phyloP scores from a whole-genome alignment of 2,888 invertebrate species.

The Priocnemis perturbator region DNA sequence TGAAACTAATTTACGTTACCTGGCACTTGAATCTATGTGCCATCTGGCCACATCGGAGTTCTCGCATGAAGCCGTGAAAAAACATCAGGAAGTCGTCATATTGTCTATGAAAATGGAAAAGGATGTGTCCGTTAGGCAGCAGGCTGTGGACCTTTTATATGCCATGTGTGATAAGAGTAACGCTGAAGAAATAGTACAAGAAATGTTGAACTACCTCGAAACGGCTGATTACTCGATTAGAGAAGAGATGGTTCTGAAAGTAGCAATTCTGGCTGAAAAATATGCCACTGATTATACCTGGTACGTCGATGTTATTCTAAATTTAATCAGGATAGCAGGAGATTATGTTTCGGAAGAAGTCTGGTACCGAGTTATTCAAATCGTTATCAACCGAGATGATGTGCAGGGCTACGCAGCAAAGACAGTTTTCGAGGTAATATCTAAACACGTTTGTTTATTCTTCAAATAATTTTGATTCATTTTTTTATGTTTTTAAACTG shows the following conservation, averaged over 20 bases:
- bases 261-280: slow-evolving; percentile 99
- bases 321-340: slow-evolving; percentile 98
- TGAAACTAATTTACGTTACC: slow-evolving; percentile 97
- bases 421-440: slow-evolving; percentile 95
- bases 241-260: slow-evolving; percentile 99
- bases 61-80: slow-evolving; percentile 99
- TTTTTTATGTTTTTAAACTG: not conserved
- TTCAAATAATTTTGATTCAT: slow-evolving; percentile 2
- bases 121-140: slow-evolving; percentile 97
- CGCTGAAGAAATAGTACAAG: slow-evolving; percentile 99
- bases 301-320: slow-evolving; percentile 98
- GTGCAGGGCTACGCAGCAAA: slow-evolving; percentile 99
- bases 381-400: slow-evolving; percentile 99
- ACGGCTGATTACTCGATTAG: slow-evolving; percentile 99
- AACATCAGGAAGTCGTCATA: slow-evolving; percentile 99
- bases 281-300: slow-evolving; percentile 99
- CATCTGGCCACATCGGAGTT: slow-evolving; percentile 99
- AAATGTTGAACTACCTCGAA: slow-evolving; percentile 99
- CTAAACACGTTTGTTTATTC: not conserved
- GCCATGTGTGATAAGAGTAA: slow-evolving; percentile 99
- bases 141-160: slow-evolving; percentile 98
- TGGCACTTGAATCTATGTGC: slow-evolving; percentile 99
- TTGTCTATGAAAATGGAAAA: slow-evolving; percentile 99
- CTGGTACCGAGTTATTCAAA: slow-evolving; percentile 99
- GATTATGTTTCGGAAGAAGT: slow-evolving; percentile 99